phyloP scores from a whole-genome alignment of 1,140 invertebrate species.

The Sitophilus oryzae region DNA sequence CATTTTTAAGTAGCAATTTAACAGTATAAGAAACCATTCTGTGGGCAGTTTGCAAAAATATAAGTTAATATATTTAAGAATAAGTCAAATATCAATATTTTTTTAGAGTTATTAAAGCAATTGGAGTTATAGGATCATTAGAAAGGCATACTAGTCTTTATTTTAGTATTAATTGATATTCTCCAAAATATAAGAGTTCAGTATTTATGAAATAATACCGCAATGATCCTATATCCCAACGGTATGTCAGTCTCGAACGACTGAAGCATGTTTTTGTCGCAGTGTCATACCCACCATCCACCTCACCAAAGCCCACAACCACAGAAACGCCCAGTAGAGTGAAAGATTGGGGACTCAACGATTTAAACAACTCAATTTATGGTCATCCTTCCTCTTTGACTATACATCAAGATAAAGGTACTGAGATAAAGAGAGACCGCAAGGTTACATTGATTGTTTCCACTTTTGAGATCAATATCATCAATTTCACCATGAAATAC shows the following conservation, averaged over 20 bases:
- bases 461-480: no score
- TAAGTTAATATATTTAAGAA: not conserved
- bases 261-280: conserved; percentile 46
- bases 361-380: conserved; percentile 56
- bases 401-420: conserved; percentile 49
- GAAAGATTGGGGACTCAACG: conserved; percentile 45
- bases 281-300: conserved; percentile 53
- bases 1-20: no score
- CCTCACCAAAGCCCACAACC: conserved; percentile 52
- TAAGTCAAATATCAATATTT: not conserved
- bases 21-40: no score
- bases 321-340: conserved; percentile 49
- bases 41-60: conserved; percentile 23
- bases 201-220: not conserved
- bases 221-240: conserved; percentile 9
- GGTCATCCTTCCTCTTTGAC: conserved; percentile 55
- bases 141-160: no score
- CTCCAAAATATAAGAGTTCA: not conserved
- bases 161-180: not conserved
- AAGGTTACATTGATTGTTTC: not conserved
- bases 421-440: not conserved
- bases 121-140: conserved; percentile 14
- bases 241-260: conserved; percentile 24
- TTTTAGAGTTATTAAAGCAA: conserved; percentile 24
- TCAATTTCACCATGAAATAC: no score